Percentiles rank a stretch among this genome's conserved stretches.
These are phyloP conservation scores for Neomonachus schauinslandi DNA, from an alignment of 2,113 vertebrate species.

Conservation along the genomic window DNA sequence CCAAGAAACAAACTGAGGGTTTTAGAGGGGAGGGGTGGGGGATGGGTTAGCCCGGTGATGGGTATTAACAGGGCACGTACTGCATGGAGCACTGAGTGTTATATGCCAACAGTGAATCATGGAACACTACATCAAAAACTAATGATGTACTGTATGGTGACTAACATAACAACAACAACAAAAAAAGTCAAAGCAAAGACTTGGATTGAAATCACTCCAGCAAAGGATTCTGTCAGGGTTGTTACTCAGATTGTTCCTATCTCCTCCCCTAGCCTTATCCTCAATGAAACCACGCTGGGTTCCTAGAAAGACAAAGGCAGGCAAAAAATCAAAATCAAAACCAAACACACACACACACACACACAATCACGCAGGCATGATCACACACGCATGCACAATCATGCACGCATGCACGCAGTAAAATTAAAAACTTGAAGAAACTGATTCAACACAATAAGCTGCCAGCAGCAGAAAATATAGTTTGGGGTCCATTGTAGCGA, in stretches of 20 bases:
- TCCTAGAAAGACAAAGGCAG: neutral
- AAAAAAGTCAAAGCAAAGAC: neutral
- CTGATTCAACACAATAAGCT: neutral
- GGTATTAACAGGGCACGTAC: too few species aligned
- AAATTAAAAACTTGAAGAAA: neutral
- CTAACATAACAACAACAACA: too few species aligned
- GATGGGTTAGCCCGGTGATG: too few species aligned
- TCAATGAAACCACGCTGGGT: neutral
- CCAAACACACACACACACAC: neutral
- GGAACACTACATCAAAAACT: too few species aligned
- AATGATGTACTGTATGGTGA: too few species aligned
- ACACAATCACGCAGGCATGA: neutral
- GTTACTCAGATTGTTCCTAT: neutral
- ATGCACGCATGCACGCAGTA: neutral
- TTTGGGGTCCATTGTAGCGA: neutral
- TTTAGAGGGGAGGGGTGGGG: too few species aligned
- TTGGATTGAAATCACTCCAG: neutral
- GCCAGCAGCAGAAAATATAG: neutral
- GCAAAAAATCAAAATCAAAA: slow-evolving; percentile 6
- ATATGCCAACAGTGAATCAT: too few species aligned
- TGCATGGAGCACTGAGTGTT: too few species aligned
- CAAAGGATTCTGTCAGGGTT: neutral
- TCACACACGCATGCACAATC: neutral
- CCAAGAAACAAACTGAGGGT: too few species aligned
- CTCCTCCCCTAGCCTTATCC: neutral